A percentile compares a stretch with the other conserved stretches of the same genome.
phyloP scores from a whole-genome alignment of 2,797 vertebrate genomes.

The Sebastes glaucus region DNA sequence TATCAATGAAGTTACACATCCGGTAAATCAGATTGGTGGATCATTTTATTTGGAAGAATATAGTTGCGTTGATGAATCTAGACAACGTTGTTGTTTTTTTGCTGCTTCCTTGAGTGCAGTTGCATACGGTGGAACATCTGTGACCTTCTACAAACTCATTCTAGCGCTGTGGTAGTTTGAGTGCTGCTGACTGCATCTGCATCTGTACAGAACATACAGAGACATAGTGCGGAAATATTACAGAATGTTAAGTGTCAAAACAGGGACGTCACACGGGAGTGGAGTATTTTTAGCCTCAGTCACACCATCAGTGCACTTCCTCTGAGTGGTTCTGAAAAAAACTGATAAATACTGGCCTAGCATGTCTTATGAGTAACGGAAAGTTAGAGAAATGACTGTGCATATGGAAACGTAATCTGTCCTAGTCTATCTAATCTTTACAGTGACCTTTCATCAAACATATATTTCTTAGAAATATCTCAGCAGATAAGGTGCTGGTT shows the following conservation, averaged over 20 bases:
- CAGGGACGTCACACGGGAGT: background rate
- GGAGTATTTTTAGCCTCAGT: background rate
- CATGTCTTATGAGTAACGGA: too few relatives aligned
- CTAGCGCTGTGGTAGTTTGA: background rate
- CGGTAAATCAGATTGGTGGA: too few relatives aligned
- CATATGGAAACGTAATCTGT: background rate
- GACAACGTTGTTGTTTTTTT: background rate
- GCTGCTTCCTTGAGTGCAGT: background rate
- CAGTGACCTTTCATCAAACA: background rate
- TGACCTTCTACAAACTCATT: background rate
- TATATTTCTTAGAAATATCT: too few relatives aligned
- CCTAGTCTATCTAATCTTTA: background rate
- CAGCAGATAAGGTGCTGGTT: background rate
- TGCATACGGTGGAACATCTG: background rate
- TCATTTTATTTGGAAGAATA: background rate
- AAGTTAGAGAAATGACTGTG: background rate
- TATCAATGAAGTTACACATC: background rate
- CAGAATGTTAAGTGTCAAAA: background rate
- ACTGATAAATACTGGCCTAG: too few relatives aligned
- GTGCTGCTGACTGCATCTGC: background rate
- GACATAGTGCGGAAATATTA: background rate
- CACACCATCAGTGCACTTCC: background rate
- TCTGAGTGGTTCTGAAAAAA: background rate
- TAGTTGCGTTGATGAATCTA: too few relatives aligned
- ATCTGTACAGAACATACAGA: background rate